Evolutionary conservation across 2,888 invertebrate species (phyloP), one percentile per base, ranked within the genome.

Genomic region (Caenorhabditis sp.): DNA sequence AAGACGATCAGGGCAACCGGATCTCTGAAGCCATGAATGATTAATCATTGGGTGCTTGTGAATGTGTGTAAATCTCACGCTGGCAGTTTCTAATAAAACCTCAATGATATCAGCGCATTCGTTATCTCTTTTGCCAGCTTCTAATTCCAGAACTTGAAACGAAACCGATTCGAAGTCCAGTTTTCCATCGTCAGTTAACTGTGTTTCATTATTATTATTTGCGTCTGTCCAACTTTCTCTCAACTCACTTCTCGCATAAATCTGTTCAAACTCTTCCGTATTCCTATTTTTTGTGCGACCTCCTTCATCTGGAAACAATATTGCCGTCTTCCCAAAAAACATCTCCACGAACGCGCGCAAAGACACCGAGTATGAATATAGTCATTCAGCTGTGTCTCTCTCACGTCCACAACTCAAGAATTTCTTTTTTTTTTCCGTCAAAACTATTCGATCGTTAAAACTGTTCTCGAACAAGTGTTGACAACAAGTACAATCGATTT

Each of bases 1-100:
- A 11, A 78, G 41, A n/a, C 87, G 75, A 20, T 79, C 79, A 3
- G 32, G 17, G n/a, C 72, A 68, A 9, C 46, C 56, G 32, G 71
- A 75, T 59, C 56, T 53, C 82, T 82, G 32, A 43, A 72, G 35
- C n/a, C n/a, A 20, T 26, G 0, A 6, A 55, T 24, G 17, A 22
- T 46, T 22, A 24, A 56, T 20, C 13, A 20, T 17, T n/a, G n/a
- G n/a, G n/a, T n/a, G n/a, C n/a, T 7, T 37, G 2, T 50, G 4
- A 26, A 45, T 24, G 7, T 26, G 27, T n/a, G 2, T 41, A 13
- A 1, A 6, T 24, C 43, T 74, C 43, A 74, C 73, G 17, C 48
- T 61, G 6, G 52, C 27, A n/a, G 46, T 45, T 41, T 66, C 59
- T 9, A 74, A 15, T 9, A 74, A 45, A 11, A 59, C 27, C 46